Evolutionary conservation across 2,113 vertebrate genomes (phyloP).

Genomic region (Menura novaehollandiae): DNA sequence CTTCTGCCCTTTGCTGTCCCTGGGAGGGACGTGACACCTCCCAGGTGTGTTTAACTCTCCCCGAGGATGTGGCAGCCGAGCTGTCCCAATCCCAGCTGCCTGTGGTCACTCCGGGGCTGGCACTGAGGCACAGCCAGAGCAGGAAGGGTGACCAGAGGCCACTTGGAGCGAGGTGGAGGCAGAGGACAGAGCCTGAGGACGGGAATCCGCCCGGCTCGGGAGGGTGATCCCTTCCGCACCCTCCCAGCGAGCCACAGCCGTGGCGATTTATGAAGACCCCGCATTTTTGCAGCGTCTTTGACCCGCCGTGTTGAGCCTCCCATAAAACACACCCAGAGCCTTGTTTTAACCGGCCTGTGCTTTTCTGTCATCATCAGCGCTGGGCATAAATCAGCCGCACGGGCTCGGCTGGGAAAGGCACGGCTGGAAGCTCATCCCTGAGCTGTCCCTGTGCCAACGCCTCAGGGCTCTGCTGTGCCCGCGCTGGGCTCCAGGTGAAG

Average conservation of each 20-base stretch:
- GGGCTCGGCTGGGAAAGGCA: neutral
- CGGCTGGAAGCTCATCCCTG: slow-evolving; percentile 4
- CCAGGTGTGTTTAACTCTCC: too few species aligned
- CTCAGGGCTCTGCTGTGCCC: neutral
- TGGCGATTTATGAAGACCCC: neutral
- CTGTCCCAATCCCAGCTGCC: neutral
- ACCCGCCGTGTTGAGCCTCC: neutral
- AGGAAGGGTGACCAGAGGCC: too few species aligned
- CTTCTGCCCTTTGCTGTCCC: neutral
- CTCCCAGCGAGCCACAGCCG: neutral
- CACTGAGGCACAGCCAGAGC: too few species aligned
- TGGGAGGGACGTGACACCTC: neutral
- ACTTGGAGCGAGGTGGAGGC: too few species aligned
- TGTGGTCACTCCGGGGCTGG: neutral
- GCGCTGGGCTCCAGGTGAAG: neutral
- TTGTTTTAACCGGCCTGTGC: neutral
- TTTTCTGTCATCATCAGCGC: slow-evolving; percentile 18
- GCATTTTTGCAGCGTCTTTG: neutral
- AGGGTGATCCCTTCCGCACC: neutral
- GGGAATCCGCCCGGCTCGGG: neutral
- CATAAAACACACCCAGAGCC: neutral
- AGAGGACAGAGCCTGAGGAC: neutral
- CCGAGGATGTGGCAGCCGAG: neutral
- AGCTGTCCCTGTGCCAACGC: slow-evolving; percentile 19
- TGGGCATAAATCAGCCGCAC: neutral